Evolutionary conservation across 2,797 vertebrate genomes (phyloP).

Genomic region (Labeo calbasu): DNA sequence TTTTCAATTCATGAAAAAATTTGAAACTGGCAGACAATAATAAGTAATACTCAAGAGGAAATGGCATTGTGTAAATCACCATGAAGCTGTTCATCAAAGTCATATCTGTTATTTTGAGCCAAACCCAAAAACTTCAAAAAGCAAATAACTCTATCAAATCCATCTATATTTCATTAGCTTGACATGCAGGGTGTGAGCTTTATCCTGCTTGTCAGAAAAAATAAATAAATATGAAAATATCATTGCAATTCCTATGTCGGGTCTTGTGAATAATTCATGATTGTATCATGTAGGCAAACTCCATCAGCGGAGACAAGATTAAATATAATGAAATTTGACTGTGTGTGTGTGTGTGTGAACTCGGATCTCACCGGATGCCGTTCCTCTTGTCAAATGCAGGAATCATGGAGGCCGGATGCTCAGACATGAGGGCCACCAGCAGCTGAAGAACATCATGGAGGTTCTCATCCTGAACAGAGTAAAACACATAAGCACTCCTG

Average conservation of each 20-base stretch:
- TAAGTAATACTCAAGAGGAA: slow-evolving; percentile 13
- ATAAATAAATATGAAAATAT: slow-evolving; percentile 69
- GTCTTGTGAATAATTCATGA: slow-evolving; percentile 67
- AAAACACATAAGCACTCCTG: neutral
- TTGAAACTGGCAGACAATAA: slow-evolving; percentile 24
- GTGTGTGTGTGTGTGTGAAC: slow-evolving; percentile 2
- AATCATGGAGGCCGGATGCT: slow-evolving; percentile 93
- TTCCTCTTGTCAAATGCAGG: slow-evolving; percentile 97
- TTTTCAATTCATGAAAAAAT: neutral
- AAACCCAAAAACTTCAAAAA: slow-evolving; percentile 53
- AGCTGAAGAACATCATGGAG: slow-evolving; percentile 95
- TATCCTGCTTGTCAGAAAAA: slow-evolving; percentile 61
- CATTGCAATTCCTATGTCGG: slow-evolving; percentile 54
- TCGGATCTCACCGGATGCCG: slow-evolving; percentile 87
- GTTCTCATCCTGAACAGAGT: slow-evolving; percentile 89
- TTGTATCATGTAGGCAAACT: slow-evolving; percentile 30
- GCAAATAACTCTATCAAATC: slow-evolving; percentile 43
- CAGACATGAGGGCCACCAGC: slow-evolving; percentile 95
- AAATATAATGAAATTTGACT: slow-evolving; percentile 43
- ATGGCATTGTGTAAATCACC: slow-evolving; percentile 31
- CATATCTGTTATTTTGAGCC: slow-evolving; percentile 30
- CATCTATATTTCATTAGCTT: slow-evolving; percentile 66
- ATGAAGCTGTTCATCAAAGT: slow-evolving; percentile 48
- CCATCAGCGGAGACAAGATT: slow-evolving; percentile 28
- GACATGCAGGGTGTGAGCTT: slow-evolving; percentile 54